phyloP scores from a whole-genome alignment of 2,888 invertebrate genomes.

The Ormyrus labotus region DNA sequence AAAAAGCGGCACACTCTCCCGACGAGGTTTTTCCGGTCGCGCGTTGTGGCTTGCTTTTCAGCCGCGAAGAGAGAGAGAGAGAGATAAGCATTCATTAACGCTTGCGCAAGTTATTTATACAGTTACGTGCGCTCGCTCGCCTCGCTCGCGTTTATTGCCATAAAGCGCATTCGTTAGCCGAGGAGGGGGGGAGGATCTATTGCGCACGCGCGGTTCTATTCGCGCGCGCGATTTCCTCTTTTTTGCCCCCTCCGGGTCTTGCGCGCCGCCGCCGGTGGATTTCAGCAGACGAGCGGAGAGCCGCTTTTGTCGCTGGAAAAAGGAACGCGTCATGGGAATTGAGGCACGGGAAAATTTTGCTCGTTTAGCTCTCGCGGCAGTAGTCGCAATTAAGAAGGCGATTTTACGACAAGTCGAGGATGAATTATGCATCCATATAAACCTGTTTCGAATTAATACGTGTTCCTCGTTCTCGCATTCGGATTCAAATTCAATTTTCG shows the following conservation, averaged over 20 bases:
- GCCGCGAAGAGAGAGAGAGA: conserved; percentile 14
- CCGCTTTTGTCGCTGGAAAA: conserved; percentile 1
- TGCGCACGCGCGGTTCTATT: conserved; percentile 29
- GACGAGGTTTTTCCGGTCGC: conserved; percentile 56
- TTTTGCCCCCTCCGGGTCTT: neutral
- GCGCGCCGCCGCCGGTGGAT: neutral
- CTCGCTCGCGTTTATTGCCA: conserved; percentile 61
- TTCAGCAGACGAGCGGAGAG: neutral
- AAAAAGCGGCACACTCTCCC: conserved; percentile 6
- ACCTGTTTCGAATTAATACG: too few relatives aligned
- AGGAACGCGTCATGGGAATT: neutral
- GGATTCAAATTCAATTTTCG: too few relatives aligned
- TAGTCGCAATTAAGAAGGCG: too few relatives aligned
- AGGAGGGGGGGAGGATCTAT: conserved; percentile 49
- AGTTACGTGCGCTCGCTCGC: conserved; percentile 62
- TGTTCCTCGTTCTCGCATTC: too few relatives aligned
- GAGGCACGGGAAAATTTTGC: neutral
- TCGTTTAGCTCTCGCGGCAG: too few relatives aligned
- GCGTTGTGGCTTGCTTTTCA: conserved; percentile 63
- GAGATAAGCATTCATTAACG: conserved; percentile 71
- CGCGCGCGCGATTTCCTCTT: neutral
- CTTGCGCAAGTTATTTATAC: conserved; percentile 72
- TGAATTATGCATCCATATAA: too few relatives aligned
- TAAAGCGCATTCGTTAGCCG: conserved; percentile 56
- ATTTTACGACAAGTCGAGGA: too few relatives aligned